phyloP scores from a whole-genome alignment of 2,888 invertebrate genomes.

The Ormyrus rosae region DNA sequence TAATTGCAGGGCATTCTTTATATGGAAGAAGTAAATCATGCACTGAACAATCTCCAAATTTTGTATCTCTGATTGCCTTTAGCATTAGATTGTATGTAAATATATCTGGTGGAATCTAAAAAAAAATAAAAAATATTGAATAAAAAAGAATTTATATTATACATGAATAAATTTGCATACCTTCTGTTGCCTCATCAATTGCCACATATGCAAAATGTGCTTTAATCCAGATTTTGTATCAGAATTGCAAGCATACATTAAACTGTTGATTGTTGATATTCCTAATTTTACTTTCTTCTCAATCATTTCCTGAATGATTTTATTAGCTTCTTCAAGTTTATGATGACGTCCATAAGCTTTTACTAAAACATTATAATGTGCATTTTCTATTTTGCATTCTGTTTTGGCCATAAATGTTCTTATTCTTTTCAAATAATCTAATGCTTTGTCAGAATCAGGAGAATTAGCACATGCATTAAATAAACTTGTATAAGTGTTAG shows the following conservation, averaged over 20 bases:
- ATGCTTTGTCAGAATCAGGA: slow-evolving; percentile 81
- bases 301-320: slow-evolving; percentile 90
- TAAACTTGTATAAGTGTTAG: slow-evolving; percentile 88
- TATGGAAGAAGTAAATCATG: slow-evolving; percentile 60
- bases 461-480: slow-evolving; percentile 93
- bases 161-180: slow-evolving; percentile 72
- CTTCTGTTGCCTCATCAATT: slow-evolving; percentile 83
- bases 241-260: slow-evolving; percentile 90
- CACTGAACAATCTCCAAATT: slow-evolving; percentile 80
- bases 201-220: slow-evolving; percentile 91
- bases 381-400: slow-evolving; percentile 82
- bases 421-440: slow-evolving; percentile 68
- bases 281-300: slow-evolving; percentile 80
- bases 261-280: slow-evolving; percentile 85
- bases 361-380: slow-evolving; percentile 92
- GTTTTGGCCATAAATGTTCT: slow-evolving; percentile 77
- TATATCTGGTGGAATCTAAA: slow-evolving; percentile 78
- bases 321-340: slow-evolving; percentile 86
- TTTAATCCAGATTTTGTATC: slow-evolving; percentile 88
- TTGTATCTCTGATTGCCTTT: slow-evolving; percentile 87
- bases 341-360: slow-evolving; percentile 93
- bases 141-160: not conserved
- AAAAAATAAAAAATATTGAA: not conserved
- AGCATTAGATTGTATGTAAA: slow-evolving; percentile 89
- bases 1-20: slow-evolving; percentile 48